Conservation (phyloP, 2,113 vertebrate species). For the Aldabrachelys gigantea region DNA sequence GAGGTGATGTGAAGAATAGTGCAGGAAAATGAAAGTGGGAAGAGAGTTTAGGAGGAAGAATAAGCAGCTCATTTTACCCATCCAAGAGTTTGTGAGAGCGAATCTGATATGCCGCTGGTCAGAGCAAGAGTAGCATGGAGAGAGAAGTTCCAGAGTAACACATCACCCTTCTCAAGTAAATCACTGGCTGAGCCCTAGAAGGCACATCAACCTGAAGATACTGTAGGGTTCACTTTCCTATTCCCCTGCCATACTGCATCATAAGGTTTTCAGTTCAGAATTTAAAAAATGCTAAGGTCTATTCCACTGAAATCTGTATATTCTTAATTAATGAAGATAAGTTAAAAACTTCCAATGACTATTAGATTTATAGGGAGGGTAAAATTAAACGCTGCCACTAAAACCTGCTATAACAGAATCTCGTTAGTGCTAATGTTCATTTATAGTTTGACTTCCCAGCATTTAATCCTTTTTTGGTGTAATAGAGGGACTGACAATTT, state of each 20-base stretch:
- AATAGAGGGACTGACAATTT: constrained; percentile 78
- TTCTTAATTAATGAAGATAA: constrained; percentile 78
- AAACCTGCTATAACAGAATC: constrained; percentile 80
- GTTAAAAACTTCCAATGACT: constrained; percentile 62
- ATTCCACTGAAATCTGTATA: constrained; percentile 60
- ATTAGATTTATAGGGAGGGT: constrained; percentile 80
- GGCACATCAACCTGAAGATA: rapidly evolving
- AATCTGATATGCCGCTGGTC: neutral
- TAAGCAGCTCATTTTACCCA: neutral
- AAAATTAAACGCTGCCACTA: constrained; percentile 80
- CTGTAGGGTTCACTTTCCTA: neutral
- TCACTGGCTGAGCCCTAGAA: neutral
- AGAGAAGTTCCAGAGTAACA: neutral
- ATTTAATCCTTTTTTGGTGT: constrained; percentile 79
- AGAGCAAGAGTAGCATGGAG: neutral
- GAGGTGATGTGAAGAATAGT: neutral
- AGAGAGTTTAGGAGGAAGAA: neutral
- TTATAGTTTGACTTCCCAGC: constrained; percentile 82
- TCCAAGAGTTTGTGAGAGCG: neutral
- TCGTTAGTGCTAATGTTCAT: constrained; percentile 84
- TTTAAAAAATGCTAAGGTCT: constrained; percentile 51
- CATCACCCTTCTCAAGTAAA: neutral
- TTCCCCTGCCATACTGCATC: neutral
- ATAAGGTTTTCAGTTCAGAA: neutral
- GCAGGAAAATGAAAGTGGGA: neutral